A percentile compares a stretch with the other conserved stretches of the same genome.
phyloP scores from a whole-genome alignment of 2,888 invertebrate species.

The Caenorhabditis wallacei region DNA sequence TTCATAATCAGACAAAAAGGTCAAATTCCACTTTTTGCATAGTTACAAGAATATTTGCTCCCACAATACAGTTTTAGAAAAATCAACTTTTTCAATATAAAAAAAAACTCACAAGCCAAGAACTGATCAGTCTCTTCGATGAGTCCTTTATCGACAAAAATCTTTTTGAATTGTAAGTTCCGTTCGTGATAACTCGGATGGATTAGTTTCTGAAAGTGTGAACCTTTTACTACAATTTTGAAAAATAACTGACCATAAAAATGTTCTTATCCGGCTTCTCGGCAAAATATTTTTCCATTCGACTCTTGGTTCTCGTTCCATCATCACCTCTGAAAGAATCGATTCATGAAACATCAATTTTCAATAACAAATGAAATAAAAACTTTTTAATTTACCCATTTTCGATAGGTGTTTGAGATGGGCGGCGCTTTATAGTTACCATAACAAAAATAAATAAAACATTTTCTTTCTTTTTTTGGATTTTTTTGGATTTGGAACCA shows the following conservation, averaged over 20 bases:
- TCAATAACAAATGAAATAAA: not conserved
- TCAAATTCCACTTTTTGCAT: not conserved
- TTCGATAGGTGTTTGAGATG: constrained; percentile 2
- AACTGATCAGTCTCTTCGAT: constrained; percentile 69
- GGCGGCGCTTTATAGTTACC: constrained; percentile 11
- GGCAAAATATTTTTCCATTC: constrained; percentile 69
- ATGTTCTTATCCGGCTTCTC: constrained; percentile 69
- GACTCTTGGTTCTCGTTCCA: constrained; percentile 24
- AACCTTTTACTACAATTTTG: not conserved
- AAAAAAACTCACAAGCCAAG: constrained; percentile 68
- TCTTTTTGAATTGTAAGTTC: constrained; percentile 68
- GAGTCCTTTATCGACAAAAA: constrained; percentile 67
- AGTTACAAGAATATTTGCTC: too few relatives aligned
- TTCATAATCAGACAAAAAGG: not conserved
- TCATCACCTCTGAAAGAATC: constrained; percentile 54
- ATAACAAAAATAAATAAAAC: constrained; percentile 21
- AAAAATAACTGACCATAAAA: constrained; percentile 50
- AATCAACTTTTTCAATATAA: not conserved
- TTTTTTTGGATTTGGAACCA: not conserved
- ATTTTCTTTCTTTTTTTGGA: not conserved
- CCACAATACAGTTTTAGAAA: not conserved
- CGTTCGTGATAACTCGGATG: constrained; percentile 73
- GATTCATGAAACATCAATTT: constrained; percentile 3
- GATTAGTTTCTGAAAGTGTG: constrained; percentile 67
- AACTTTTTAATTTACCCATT: constrained; percentile 9